These are phyloP conservation scores for Odontothrips loti DNA, from an alignment of 2,888 invertebrate species.

Conservation along the genomic window DNA sequence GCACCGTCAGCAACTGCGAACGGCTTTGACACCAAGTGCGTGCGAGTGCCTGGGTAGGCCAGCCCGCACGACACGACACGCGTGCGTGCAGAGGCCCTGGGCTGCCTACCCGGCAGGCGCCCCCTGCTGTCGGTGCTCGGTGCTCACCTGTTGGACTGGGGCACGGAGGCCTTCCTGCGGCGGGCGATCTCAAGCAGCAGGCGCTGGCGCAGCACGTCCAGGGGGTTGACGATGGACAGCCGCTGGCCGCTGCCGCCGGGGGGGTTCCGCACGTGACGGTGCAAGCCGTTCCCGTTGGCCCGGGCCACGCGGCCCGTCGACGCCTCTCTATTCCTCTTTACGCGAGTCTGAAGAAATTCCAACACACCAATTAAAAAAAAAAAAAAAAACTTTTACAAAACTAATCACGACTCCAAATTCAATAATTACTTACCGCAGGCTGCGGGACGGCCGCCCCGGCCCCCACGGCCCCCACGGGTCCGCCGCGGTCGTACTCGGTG, in stretches of 20 bases:
- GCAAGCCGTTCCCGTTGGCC: constrained; percentile 24
- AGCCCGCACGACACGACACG: too few species aligned
- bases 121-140: too few species aligned
- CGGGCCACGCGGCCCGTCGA: neutral
- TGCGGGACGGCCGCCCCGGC: too few species aligned
- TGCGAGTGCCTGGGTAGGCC: too few species aligned
- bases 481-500: constrained; percentile 46
- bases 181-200: constrained; percentile 76
- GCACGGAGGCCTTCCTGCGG: constrained; percentile 62
- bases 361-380: neutral
- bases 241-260: constrained; percentile 48
- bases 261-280: constrained; percentile 34
- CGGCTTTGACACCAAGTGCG: too few species aligned
- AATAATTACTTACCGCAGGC: too few species aligned
- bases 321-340: constrained; percentile 32
- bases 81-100: too few species aligned
- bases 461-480: constrained; percentile 39
- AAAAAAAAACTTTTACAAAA: too few species aligned
- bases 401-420: too few species aligned
- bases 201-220: constrained; percentile 80
- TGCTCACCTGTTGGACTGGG: constrained; percentile 13
- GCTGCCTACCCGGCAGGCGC: too few species aligned
- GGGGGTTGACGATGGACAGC: constrained; percentile 78
- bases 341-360: constrained; percentile 18
- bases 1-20: too few species aligned